Percentiles rank a stretch among this genome's conserved stretches.
Evolutionary conservation across 2,113 vertebrate genomes (phyloP).

Genomic region (Oreochromis spilurus): DNA sequence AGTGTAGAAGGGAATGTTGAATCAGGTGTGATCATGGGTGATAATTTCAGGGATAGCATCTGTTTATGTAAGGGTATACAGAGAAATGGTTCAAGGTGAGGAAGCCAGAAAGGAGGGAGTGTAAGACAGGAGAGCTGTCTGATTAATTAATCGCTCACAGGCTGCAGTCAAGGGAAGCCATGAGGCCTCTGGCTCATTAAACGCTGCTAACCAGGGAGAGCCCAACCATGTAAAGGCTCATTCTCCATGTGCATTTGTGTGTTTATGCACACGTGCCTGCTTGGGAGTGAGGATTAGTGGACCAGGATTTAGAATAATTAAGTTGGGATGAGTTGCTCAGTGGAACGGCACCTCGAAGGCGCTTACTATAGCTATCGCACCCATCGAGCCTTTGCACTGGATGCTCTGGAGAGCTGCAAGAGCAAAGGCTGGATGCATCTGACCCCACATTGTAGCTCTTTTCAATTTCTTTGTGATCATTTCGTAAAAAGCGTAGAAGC

Average conservation of each 20-base stretch:
- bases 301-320: conserved; percentile 3
- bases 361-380: not conserved
- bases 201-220: conserved; percentile 25
- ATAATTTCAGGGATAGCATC: conserved; percentile 1
- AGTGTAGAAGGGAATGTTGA: not conserved
- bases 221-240: conserved; percentile 18
- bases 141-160: conserved; percentile 69
- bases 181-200: conserved; percentile 67
- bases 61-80: not conserved
- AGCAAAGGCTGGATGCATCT: not conserved
- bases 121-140: conserved; percentile 22
- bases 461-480: not conserved
- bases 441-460: not conserved
- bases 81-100: not conserved
- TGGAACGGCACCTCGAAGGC: not conserved
- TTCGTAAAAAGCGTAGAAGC: not conserved
- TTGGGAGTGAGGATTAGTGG: conserved; percentile 5
- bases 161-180: conserved; percentile 52
- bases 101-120: not conserved
- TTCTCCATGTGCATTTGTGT: not conserved
- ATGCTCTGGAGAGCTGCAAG: not conserved
- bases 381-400: not conserved
- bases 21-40: not conserved
- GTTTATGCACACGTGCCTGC: not conserved
- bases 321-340: conserved; percentile 11